phyloP scores from a whole-genome alignment of 2,113 vertebrate species.

The Syrmaticus mikado region DNA sequence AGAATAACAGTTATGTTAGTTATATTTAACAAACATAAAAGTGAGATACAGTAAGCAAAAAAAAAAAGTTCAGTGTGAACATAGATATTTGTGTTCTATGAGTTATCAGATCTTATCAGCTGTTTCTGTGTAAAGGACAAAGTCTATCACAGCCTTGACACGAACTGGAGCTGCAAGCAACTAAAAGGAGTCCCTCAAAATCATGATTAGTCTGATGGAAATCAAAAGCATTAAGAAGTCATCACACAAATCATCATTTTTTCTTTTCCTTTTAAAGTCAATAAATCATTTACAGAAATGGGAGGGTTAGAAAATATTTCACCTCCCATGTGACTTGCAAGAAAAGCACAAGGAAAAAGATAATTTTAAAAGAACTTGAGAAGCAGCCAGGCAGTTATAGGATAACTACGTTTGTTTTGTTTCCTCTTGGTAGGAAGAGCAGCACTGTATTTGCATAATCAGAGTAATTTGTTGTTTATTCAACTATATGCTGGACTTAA shows the following conservation, averaged over 20 bases:
- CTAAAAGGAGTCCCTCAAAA: background rate
- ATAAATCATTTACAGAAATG: background rate
- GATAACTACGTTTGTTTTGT: background rate
- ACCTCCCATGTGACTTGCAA: background rate
- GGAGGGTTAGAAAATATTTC: background rate
- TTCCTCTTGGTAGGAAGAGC: background rate
- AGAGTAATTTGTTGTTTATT: background rate
- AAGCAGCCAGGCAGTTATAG: background rate
- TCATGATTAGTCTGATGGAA: background rate
- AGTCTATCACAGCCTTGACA: background rate
- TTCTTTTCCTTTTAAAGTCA: background rate
- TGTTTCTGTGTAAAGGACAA: background rate
- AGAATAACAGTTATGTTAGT: background rate
- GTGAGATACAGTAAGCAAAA: background rate
- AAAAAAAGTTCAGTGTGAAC: background rate
- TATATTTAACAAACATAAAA: background rate
- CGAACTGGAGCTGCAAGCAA: background rate
- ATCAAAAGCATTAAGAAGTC: background rate
- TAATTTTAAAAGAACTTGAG: background rate
- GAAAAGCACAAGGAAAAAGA: background rate
- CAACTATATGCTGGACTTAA: background rate
- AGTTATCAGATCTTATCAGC: constrained; percentile 9
- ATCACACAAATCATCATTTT: background rate
- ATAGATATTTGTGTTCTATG: background rate
- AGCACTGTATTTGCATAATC: background rate